Conservation (phyloP, 1,140 invertebrate species). For the Palaemon carinicauda region DNA sequence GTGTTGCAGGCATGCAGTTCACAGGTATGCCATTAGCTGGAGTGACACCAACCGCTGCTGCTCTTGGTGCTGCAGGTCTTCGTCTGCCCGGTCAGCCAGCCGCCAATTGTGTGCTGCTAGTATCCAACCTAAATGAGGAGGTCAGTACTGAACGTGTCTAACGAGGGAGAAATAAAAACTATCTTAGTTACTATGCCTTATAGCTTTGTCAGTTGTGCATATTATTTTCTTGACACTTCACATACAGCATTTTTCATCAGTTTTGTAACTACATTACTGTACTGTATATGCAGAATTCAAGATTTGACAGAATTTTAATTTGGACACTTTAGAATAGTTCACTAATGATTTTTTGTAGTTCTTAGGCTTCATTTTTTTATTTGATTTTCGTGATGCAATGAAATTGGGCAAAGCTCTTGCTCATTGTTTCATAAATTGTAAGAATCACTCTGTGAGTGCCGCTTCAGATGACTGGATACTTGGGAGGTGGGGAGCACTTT, state of each 20-base stretch:
- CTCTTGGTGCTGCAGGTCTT: conserved; percentile 65
- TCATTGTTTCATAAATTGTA: too few species aligned
- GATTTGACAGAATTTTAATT: background rate
- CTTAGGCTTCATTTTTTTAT: too few species aligned
- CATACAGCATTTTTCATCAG: conserved; percentile 8
- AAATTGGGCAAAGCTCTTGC: too few species aligned
- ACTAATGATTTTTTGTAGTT: too few species aligned
- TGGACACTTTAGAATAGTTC: too few species aligned
- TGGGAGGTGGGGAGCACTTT: too few species aligned
- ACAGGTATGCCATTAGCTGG: conserved; percentile 71
- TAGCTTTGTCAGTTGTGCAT: conserved; percentile 38
- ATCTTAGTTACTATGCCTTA: conserved; percentile 30
- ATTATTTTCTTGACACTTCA: conserved; percentile 25
- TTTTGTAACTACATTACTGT: background rate
- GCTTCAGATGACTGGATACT: too few species aligned
- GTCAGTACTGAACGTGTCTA: conserved; percentile 69
- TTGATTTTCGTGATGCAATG: too few species aligned
- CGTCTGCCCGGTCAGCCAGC: conserved; percentile 64
- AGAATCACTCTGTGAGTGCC: too few species aligned
- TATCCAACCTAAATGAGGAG: conserved; percentile 92
- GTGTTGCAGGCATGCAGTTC: conserved; percentile 59
- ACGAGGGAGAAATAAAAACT: background rate
- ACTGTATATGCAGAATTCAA: background rate
- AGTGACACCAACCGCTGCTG: conserved; percentile 71
- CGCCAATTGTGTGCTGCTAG: conserved; percentile 81